Evolutionary conservation across 2,797 vertebrate species (phyloP).

Genomic region (Anabacerthia variegaticeps): DNA sequence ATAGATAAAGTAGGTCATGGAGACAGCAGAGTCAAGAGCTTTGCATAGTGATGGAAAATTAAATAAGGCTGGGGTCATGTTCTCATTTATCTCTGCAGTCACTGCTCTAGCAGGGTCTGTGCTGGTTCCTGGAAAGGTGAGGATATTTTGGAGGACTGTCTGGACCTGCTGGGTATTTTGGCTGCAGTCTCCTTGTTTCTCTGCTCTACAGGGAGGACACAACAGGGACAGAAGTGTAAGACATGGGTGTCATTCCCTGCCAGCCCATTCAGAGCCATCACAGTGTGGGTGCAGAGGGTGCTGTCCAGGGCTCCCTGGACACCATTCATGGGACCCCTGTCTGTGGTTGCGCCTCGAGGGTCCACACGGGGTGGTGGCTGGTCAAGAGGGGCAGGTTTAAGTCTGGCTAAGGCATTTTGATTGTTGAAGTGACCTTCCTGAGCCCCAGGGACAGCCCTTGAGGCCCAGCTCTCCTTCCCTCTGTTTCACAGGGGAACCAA

Average conservation of each 20-base stretch:
- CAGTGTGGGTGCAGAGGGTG: background rate
- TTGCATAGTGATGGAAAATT: slow-evolving; percentile 58
- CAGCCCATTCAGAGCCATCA: fast-evolving
- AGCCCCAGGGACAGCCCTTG: background rate
- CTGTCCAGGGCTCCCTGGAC: background rate
- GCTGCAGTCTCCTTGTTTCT: background rate
- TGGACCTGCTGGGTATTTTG: background rate
- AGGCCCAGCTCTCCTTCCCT: background rate
- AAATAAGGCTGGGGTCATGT: slow-evolving; percentile 32
- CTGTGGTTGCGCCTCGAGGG: background rate
- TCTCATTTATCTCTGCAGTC: background rate
- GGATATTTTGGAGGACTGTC: background rate
- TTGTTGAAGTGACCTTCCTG: background rate
- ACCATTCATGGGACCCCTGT: too few species aligned
- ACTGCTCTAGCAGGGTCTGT: background rate
- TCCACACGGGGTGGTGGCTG: background rate
- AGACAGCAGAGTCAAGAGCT: slow-evolving; percentile 36
- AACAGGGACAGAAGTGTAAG: background rate
- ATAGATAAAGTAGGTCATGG: slow-evolving; percentile 56
- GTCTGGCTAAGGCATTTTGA: background rate
- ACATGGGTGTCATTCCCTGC: background rate
- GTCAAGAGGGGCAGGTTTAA: background rate
- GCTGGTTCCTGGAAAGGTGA: slow-evolving; percentile 39
- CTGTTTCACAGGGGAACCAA: background rate
- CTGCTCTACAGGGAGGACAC: background rate